Evolutionary conservation across 2,113 vertebrate genomes (phyloP), one percentile per base, ranked within the genome.

Genomic region (Phyllostomus discolor): DNA sequence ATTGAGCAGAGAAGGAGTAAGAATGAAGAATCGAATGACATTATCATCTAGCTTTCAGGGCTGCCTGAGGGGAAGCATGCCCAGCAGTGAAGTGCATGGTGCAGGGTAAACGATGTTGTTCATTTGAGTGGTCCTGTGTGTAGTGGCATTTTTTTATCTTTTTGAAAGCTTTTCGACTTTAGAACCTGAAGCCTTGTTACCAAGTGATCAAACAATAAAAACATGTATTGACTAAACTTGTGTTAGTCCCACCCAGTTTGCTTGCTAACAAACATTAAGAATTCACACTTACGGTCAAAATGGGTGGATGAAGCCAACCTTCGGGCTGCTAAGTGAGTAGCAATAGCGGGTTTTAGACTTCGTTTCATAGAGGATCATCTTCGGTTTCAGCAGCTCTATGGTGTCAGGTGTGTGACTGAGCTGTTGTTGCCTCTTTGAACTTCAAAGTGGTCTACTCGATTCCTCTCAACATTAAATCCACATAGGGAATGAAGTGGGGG

Each of bases 71-170:
- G 33, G 15, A 80, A 26, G 0, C 17, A 10, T 38, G 28, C 38
- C 57, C 4, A 3, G 26, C 76, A 4, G 31, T 20, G 9, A 22
- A 52, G 54, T 33, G 10, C 3, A 0, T 5, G 12, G 0, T 22
- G 10, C 7, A 17, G 16, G 88, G 41, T 3, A 31, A 15, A 8
- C 14, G 2, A n/a, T 17, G 2, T 24, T 35, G 2, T 28, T 22
- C 31, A 28, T 20, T 82, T 35, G 50, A 17, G 52, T 11, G 11
- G 35, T 17, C 57, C 10, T 82, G 7, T 20, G 1, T 43, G 3
- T 35, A 26, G 57, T 50, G 33, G 10, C 38, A 20, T 8, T 5
- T 26, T 26, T 46, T 11, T 16, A 43, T 41, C 48, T 0, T 72
- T 43, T 31, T 26, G 52, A 54, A 84, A 57, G 64, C 16, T 70